A percentile compares a stretch with the other conserved stretches of the same genome.
phyloP scores from a whole-genome alignment of 2,888 invertebrate species.

The Thumatha senex region DNA sequence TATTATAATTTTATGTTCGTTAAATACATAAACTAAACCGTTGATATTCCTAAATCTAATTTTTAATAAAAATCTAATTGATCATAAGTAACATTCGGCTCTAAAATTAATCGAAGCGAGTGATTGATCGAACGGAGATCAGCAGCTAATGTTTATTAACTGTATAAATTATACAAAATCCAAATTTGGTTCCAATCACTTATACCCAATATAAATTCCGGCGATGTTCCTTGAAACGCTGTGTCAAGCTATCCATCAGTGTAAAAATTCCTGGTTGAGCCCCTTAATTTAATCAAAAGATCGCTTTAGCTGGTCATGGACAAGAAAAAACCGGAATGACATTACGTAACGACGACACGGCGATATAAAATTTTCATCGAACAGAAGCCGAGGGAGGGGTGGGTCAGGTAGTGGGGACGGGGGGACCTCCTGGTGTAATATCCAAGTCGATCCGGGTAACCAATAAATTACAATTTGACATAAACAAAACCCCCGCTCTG shows the following conservation, averaged over 20 bases:
- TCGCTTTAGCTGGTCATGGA: conserved; percentile 76
- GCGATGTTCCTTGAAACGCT: conserved; percentile 73
- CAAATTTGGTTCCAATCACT: conserved; percentile 75
- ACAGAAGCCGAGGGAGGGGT: conserved; percentile 43
- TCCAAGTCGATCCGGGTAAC: conserved; percentile 74
- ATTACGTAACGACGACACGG: conserved; percentile 71
- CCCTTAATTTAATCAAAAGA: conserved; percentile 83
- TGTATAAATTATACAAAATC: conserved; percentile 68
- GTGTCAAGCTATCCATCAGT: conserved; percentile 82
- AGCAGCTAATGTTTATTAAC: conserved; percentile 67
- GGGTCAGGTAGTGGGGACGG: conserved; percentile 29
- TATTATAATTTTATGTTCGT: too few relatives aligned
- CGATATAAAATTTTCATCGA: conserved; percentile 80
- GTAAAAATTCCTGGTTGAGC: conserved; percentile 80
- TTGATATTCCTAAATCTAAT: too few relatives aligned
- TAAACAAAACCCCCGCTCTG: conserved; percentile 75
- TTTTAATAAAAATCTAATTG: neutral
- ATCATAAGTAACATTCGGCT: conserved; percentile 16
- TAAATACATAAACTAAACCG: too few relatives aligned
- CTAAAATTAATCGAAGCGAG: conserved; percentile 22
- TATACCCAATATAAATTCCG: conserved; percentile 78
- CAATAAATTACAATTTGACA: conserved; percentile 82
- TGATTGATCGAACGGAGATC: conserved; percentile 51
- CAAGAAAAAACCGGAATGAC: conserved; percentile 78
- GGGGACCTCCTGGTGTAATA: conserved; percentile 69